These are phyloP conservation scores for Philereme transversata DNA, from an alignment of 2,888 invertebrate species.

Conservation along the genomic window DNA sequence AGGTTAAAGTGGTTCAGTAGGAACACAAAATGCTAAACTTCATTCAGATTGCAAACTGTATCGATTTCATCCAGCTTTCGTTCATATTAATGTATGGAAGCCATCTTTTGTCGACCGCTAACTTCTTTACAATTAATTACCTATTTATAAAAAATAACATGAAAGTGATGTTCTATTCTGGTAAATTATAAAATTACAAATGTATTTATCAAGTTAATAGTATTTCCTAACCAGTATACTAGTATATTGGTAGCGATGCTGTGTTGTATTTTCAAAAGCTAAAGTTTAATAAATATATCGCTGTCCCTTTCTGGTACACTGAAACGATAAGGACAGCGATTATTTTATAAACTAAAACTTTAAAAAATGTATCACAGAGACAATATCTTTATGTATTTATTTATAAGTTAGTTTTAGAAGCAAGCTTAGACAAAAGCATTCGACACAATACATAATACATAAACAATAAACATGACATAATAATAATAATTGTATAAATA, in stretches of 20 bases:
- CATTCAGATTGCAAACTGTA: constrained; percentile 28
- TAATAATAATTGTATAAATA: constrained; percentile 22
- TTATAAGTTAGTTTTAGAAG: constrained; percentile 16
- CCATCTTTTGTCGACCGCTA: constrained; percentile 17
- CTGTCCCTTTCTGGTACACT: too few species aligned
- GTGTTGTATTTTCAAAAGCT: too few species aligned
- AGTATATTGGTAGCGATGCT: background rate
- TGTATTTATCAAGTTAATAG: constrained; percentile 12
- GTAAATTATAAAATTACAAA: constrained; percentile 29
- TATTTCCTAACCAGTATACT: constrained; percentile 8
- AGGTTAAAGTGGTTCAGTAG: constrained; percentile 21
- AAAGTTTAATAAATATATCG: too few species aligned
- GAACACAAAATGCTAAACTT: constrained; percentile 32
- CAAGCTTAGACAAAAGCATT: constrained; percentile 23
- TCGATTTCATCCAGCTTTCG: constrained; percentile 16
- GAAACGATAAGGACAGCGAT: too few species aligned
- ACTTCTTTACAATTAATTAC: constrained; percentile 14
- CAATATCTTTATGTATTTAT: background rate
- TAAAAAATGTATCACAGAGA: too few species aligned
- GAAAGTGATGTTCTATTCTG: constrained; percentile 7
- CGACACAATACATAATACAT: constrained; percentile 19
- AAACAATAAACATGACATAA: constrained; percentile 24
- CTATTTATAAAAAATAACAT: constrained; percentile 1
- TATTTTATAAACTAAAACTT: too few species aligned
- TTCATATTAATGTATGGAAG: constrained; percentile 15